Evolutionary conservation across 2,113 vertebrate species (phyloP).

Genomic region (Gymnarchus niloticus): DNA sequence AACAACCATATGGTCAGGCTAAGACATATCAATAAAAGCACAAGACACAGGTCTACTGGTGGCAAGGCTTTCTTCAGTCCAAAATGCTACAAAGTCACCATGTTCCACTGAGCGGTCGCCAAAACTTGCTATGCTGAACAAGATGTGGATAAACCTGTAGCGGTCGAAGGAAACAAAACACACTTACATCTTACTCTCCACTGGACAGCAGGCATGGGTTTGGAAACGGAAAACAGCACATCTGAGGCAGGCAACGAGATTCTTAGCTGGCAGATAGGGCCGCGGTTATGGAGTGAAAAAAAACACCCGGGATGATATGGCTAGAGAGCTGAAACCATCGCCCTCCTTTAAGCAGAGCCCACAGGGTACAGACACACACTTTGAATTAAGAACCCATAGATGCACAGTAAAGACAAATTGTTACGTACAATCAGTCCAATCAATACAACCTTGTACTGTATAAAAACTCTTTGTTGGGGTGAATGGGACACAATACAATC

Average conservation of each 20-base stretch:
- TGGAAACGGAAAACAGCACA: background rate
- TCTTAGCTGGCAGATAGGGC: background rate
- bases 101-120: background rate
- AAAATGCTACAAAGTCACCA: background rate
- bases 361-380: background rate
- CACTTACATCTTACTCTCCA: too few species aligned
- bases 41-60: slow-evolving; percentile 2
- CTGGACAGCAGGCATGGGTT: background rate
- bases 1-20: background rate
- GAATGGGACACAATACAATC: background rate
- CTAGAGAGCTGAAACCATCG: background rate
- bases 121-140: background rate
- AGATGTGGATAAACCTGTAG: background rate
- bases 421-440: slow-evolving; percentile 19
- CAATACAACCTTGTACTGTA: slow-evolving; percentile 1
- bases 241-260: background rate
- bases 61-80: background rate
- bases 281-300: background rate
- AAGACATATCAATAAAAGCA: background rate
- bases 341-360: background rate
- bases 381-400: slow-evolving; percentile 3
- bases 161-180: background rate
- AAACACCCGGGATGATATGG: background rate
- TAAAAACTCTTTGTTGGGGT: slow-evolving; percentile 10
- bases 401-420: slow-evolving; percentile 14